Evolutionary conservation across 2,797 vertebrate species (phyloP).

Genomic region (Poecilia velifera): DNA sequence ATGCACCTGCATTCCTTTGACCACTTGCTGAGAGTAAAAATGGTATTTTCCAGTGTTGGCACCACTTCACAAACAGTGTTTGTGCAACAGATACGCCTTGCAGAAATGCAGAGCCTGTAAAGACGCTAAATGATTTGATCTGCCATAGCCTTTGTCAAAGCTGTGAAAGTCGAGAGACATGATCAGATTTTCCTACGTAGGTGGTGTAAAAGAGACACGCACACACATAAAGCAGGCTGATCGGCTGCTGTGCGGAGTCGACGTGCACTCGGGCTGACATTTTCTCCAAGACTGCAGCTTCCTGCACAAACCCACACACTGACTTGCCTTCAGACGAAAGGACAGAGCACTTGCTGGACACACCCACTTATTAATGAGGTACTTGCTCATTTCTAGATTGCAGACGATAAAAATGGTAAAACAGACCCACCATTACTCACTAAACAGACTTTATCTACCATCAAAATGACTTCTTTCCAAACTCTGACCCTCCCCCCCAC

Average conservation of each 20-base stretch:
- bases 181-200: constrained; percentile 95
- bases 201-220: constrained; percentile 76
- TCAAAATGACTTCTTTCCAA: constrained; percentile 1
- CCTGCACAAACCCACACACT: constrained; percentile 88
- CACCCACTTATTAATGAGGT: constrained; percentile 17
- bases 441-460: neutral
- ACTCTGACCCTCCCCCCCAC: neutral
- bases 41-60: constrained; percentile 63
- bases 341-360: constrained; percentile 61
- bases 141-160: constrained; percentile 63
- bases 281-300: constrained; percentile 87
- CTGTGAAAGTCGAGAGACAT: constrained; percentile 72
- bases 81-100: constrained; percentile 61
- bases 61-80: constrained; percentile 43
- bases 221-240: constrained; percentile 64
- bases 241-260: constrained; percentile 68
- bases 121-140: constrained; percentile 65
- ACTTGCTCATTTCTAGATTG: constrained; percentile 7
- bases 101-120: constrained; percentile 58
- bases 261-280: constrained; percentile 72
- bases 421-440: neutral
- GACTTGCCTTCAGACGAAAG: constrained; percentile 46
- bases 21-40: constrained; percentile 48
- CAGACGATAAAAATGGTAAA: neutral
- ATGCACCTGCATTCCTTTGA: constrained; percentile 41